Evolutionary conservation across 1,140 invertebrate species (phyloP).

Genomic region (Cherax destructor): DNA sequence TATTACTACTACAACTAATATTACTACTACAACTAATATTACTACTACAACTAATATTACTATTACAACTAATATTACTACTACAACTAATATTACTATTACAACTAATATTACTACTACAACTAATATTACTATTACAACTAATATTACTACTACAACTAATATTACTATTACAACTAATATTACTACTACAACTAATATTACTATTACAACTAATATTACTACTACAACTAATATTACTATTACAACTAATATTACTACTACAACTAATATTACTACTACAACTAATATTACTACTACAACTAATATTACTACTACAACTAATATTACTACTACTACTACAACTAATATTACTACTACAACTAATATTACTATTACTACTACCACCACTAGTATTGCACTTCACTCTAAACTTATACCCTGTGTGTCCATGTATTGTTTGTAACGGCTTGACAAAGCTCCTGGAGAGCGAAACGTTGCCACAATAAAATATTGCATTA

Average conservation of each 20-base stretch:
- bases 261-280: too few relatives aligned
- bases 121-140: background rate
- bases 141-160: slow-evolving; percentile 9
- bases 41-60: background rate
- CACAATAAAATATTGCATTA: too few relatives aligned
- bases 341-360: background rate
- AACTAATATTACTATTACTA: background rate
- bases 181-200: slow-evolving; percentile 22
- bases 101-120: background rate
- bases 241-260: too few relatives aligned
- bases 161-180: slow-evolving; percentile 7
- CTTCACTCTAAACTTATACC: slow-evolving; percentile 89
- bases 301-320: slow-evolving; percentile 49
- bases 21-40: slow-evolving; percentile 5
- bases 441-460: too few relatives aligned
- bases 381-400: too few relatives aligned
- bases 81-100: background rate
- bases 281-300: too few relatives aligned
- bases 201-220: background rate
- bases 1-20: slow-evolving; percentile 16
- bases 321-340: slow-evolving; percentile 6
- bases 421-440: slow-evolving; percentile 89
- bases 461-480: too few relatives aligned
- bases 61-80: background rate
- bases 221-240: slow-evolving; percentile 1